phyloP scores from a whole-genome alignment of 2,113 vertebrate genomes.

The Elephas maximus region DNA sequence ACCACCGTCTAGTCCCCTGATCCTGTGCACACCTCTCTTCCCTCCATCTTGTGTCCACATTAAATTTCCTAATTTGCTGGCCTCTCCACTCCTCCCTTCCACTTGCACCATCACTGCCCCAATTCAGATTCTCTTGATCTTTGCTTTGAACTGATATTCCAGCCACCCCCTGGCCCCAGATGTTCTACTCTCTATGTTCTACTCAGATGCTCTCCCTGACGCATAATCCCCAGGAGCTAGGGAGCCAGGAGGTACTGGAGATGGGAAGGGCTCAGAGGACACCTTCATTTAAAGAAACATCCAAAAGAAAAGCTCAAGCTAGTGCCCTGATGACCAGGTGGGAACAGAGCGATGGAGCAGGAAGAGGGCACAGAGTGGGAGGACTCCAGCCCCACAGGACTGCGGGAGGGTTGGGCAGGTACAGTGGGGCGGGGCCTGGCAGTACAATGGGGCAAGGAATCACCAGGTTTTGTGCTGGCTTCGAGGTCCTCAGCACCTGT shows the following conservation, averaged over 20 bases:
- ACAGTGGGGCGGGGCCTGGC: fast-evolving
- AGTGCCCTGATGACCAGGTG: too few species aligned
- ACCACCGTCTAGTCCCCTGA: too few species aligned
- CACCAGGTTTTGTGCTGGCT: fast-evolving
- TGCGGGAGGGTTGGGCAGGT: background rate
- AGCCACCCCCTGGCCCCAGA: background rate
- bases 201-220: background rate
- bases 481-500: background rate
- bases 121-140: background rate
- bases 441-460: fast-evolving
- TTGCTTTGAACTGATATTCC: background rate
- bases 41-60: background rate
- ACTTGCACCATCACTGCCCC: background rate
- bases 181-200: background rate
- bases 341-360: background rate
- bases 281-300: background rate
- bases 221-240: background rate
- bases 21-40: background rate
- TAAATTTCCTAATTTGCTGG: background rate
- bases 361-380: background rate
- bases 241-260: background rate
- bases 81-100: too few species aligned
- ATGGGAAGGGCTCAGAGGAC: background rate
- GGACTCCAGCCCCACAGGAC: background rate
- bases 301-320: background rate